These are phyloP conservation scores for Passer montanus DNA, from an alignment of 2,113 vertebrate species.

Conservation along the genomic window DNA sequence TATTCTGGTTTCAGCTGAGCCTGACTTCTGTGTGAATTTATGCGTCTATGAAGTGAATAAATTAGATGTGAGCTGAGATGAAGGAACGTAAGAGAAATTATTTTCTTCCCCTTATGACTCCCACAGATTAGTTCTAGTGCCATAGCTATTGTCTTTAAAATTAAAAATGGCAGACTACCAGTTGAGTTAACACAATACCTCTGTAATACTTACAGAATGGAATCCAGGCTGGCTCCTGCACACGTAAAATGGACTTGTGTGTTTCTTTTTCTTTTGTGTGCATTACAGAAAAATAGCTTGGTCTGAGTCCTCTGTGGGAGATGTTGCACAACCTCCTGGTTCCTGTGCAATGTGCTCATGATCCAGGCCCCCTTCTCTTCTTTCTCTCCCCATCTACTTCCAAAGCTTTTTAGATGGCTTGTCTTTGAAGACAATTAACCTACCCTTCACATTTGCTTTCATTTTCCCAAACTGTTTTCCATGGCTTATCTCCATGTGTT, in stretches of 20 bases:
- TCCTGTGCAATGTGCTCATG: not conserved
- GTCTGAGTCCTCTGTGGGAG: not conserved
- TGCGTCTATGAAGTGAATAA: conserved; percentile 42
- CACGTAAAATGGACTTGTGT: not conserved
- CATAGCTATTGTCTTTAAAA: not conserved
- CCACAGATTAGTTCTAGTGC: not conserved
- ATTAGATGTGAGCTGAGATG: conserved; percentile 39
- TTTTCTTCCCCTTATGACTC: conserved; percentile 25
- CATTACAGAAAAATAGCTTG: not conserved
- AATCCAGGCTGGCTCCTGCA: not conserved
- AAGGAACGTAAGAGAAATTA: conserved; percentile 14
- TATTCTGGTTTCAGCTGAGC: conserved; percentile 57
- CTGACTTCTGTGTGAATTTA: conserved; percentile 61
- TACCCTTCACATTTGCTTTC: not conserved
- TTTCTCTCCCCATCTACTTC: not conserved
- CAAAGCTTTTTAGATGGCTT: not conserved
- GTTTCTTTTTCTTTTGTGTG: not conserved
- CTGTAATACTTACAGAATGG: not conserved
- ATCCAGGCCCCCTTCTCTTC: not conserved
- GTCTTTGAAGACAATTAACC: not conserved
- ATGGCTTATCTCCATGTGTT: not conserved
- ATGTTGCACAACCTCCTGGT: fast-evolving
- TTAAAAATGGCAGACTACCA: not conserved
- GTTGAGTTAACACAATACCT: not conserved
- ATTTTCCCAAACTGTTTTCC: not conserved